phyloP scores from a whole-genome alignment of 2,113 vertebrate genomes.

The Chloropsis cyanopogon region DNA sequence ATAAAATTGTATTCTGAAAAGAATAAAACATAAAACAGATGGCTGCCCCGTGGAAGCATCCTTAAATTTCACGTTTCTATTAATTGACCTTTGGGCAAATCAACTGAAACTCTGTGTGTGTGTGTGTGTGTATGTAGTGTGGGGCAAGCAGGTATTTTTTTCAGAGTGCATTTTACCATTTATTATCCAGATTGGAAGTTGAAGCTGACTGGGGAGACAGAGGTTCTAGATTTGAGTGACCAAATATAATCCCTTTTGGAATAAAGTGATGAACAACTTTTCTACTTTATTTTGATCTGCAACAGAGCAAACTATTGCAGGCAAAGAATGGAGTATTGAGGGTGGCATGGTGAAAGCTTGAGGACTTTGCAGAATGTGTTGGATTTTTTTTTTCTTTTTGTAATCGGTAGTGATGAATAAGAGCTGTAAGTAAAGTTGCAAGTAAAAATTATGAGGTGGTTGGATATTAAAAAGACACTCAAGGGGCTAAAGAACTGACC shows the following conservation, averaged over 20 bases:
- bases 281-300: neutral
- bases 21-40: conserved; percentile 54
- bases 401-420: neutral
- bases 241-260: neutral
- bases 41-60: conserved; percentile 14
- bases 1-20: conserved; percentile 4
- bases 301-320: neutral
- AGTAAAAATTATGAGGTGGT: neutral
- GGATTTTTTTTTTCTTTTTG: neutral
- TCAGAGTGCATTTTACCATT: neutral
- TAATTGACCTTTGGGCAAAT: conserved; percentile 6
- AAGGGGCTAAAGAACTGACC: neutral
- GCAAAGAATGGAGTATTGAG: neutral
- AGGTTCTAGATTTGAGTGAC: neutral
- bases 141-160: neutral
- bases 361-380: neutral
- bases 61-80: conserved; percentile 2
- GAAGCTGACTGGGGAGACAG: neutral
- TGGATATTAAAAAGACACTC: neutral
- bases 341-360: neutral
- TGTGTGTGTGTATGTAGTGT: rapidly evolving
- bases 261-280: neutral
- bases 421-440: neutral
- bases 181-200: neutral
- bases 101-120: neutral